Evolutionary conservation across 2,113 vertebrate species (phyloP).

Genomic region (Neoarius graeffei): DNA sequence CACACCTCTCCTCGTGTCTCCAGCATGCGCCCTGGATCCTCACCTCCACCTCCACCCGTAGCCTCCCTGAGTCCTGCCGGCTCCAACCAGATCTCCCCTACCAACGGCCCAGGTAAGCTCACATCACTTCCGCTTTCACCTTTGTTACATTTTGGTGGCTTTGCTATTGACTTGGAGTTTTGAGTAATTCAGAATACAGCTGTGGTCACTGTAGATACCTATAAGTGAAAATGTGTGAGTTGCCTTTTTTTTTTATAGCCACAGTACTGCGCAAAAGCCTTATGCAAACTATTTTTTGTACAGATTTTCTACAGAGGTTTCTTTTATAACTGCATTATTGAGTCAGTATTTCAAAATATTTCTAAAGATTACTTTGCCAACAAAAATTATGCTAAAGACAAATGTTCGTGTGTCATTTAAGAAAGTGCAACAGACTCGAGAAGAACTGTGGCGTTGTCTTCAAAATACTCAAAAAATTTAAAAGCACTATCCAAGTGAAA

Average conservation of each 20-base stretch:
- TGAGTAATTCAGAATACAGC: background rate
- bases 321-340: too few species aligned
- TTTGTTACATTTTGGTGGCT: background rate
- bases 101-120: conserved; percentile 84
- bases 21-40: conserved; percentile 81
- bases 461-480: too few species aligned
- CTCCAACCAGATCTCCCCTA: conserved; percentile 88
- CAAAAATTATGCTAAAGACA: too few species aligned
- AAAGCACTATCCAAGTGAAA: too few species aligned
- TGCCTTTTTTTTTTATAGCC: background rate
- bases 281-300: too few species aligned
- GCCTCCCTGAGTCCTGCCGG: conserved; percentile 78
- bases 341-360: too few species aligned
- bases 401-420: too few species aligned
- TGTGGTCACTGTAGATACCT: background rate
- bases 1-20: conserved; percentile 88
- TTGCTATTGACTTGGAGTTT: background rate
- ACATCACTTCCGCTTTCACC: background rate
- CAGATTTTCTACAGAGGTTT: too few species aligned
- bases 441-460: too few species aligned
- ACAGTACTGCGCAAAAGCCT: too few species aligned
- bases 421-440: too few species aligned
- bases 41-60: conserved; percentile 80
- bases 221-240: background rate
- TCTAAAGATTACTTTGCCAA: too few species aligned